Conservation (phyloP, 2,113 vertebrate genomes). For the Plectropomus leopardus region DNA sequence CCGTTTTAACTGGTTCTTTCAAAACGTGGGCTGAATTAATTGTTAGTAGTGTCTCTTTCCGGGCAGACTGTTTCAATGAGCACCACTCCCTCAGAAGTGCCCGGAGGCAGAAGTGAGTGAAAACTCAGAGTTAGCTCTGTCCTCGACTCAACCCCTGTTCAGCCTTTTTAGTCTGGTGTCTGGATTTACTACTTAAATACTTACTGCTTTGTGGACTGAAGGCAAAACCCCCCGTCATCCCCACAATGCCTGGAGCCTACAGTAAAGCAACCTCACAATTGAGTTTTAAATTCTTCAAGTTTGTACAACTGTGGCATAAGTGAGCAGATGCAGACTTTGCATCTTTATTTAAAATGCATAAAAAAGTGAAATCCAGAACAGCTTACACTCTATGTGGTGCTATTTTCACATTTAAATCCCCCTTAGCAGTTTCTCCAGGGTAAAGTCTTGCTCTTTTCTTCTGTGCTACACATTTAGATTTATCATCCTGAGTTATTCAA, state of each 20-base stretch:
- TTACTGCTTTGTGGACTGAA: conserved; percentile 38
- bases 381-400: neutral
- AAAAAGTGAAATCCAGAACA: neutral
- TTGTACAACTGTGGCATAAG: conserved; percentile 8
- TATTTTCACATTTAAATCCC: conserved; percentile 14
- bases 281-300: conserved; percentile 15
- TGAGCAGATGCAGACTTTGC: conserved; percentile 6
- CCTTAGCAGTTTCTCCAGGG: neutral
- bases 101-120: conserved; percentile 47
- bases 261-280: conserved; percentile 17
- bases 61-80: conserved; percentile 34
- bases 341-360: conserved; percentile 17
- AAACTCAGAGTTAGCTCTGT: conserved; percentile 27
- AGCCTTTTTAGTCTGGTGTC: conserved; percentile 36
- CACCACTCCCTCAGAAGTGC: conserved; percentile 50
- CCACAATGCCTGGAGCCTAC: conserved; percentile 14
- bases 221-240: neutral
- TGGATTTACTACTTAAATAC: conserved; percentile 49
- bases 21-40: conserved; percentile 67
- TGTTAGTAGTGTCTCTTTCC: conserved; percentile 35
- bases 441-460: neutral
- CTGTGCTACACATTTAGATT: neutral
- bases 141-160: conserved; percentile 57
- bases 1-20: conserved; percentile 52
- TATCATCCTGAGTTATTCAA: neutral